Percentiles rank a stretch among this genome's conserved stretches.
Conservation (phyloP, 2,113 vertebrate species). For the Spermophilus dauricus region DNA sequence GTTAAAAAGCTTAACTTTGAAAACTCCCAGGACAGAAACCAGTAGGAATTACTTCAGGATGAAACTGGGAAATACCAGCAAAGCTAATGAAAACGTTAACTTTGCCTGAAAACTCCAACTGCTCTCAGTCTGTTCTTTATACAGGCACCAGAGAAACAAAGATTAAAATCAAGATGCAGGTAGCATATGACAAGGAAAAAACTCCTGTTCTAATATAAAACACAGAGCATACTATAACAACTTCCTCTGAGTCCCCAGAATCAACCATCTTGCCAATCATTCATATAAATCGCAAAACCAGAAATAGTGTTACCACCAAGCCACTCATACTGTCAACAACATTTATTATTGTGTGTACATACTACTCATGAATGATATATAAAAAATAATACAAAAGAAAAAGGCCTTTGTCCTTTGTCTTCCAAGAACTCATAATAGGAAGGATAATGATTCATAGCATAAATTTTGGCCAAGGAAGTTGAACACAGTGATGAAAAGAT, state of each 20-base stretch:
- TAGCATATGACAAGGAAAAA: background rate
- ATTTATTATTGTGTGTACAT: background rate
- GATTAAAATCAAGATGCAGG: background rate
- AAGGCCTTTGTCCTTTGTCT: background rate
- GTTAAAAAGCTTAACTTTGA: constrained; percentile 48
- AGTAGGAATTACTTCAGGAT: constrained; percentile 22
- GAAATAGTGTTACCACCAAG: background rate
- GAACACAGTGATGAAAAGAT: background rate
- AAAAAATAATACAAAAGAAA: constrained; percentile 28
- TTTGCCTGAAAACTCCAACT: background rate
- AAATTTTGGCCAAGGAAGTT: background rate
- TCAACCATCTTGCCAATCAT: background rate
- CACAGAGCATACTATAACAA: background rate
- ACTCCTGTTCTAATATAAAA: constrained; percentile 24
- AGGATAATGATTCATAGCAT: background rate
- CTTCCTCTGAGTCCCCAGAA: background rate
- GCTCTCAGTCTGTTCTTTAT: background rate
- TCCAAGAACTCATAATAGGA: background rate
- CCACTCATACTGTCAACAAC: background rate
- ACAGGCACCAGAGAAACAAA: background rate
- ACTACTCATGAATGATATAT: background rate
- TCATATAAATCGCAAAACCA: background rate
- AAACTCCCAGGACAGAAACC: background rate
- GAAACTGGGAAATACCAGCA: background rate
- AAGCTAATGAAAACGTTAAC: constrained; percentile 21